Base-by-base conservation (phyloP, 2,888 invertebrate genomes). In the Hoplodrina blanda region DNA sequence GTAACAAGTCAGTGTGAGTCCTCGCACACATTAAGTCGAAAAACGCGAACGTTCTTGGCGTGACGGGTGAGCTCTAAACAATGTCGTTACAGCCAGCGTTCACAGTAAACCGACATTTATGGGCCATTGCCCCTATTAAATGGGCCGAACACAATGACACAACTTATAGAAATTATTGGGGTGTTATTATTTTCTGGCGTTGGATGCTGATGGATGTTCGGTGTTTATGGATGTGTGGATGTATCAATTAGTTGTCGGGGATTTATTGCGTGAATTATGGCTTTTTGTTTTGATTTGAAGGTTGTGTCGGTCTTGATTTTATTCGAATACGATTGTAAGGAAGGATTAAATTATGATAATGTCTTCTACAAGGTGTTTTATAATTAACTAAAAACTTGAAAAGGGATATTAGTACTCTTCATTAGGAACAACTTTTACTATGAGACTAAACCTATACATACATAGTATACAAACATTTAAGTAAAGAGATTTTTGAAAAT, bases 111-210 rank as follows among this genome's bases (percentile, higher is more conserved):
- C 81, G 84, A 84, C 84, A 73, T 77, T 84, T 84, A 84, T 83
- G 80, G 84, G 44, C 83, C 84, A 83, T 84, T 80, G 81, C 73
- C 65, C 57, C 67, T 73, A 83, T 80, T 80, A 79, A 84, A 84
- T 85, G 84, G 84, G 68, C 68, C 80, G 83, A 71, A 85, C 80
- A 81, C 76, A 85, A 84, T 78, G 77, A 76, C 78, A 72, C 76
- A 83, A 85, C 80, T 85, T 81, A 80, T 63, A 77, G 49, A 69
- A 83, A 81, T 83, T 78, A 84, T 85, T 73, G 74, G 74, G 53
- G 63, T 73, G 67, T 76, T 83, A 85, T 83, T 84, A 85, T 84
- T 83, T 80, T 76, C 50, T 62, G 70, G 62, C 61, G 62, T 56
- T 62, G 44, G 67, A 73, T 70, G 37, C 54, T 70, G 78, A 78